Base-by-base conservation (phyloP, 2,888 invertebrate genomes). In the Siphlonurus alternatus region DNA sequence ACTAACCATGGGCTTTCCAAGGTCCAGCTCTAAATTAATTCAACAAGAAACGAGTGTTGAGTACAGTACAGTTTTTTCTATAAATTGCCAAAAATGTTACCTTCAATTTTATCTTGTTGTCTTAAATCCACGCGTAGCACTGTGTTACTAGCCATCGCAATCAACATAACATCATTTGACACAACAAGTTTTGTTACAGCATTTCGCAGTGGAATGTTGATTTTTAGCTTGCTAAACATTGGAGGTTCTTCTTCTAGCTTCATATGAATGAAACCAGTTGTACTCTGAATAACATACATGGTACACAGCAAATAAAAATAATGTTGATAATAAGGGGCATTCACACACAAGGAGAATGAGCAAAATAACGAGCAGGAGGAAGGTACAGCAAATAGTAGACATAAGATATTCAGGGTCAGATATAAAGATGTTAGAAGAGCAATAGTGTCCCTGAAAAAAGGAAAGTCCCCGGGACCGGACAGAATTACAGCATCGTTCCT, bases 151-250 rank as follows among this genome's bases (percentile, higher is more conserved):
- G 86, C 85, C 86, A 94, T 87, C 1, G 89, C 87, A 68, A 94
- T 82, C 0, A 90, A 86, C 63, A 95, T 78, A 73, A 86, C 86
- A 73, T 92, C 91, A 72, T 86, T 93, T 38, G 87, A 84, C 3
- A 92, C 89, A 1, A 83, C 85, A 64, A 93, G 80, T 73, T 93
- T 89, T 2, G 86, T 85, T 67, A 96, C 87, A 66, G 84, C 81
- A 69, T 88, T 87, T 0, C 87, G 82, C 1, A 94, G 89, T 66
- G 85, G 84, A 68, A 91, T 85, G 70, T 86, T 86, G 76, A 91
- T 88, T 75, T 86, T 87, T 68, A 88, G 85, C 74, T 89, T 93
- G 38, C 84, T 86, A 75, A 95, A 94, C 74, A 95, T 93, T 7
- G 93, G 91, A 20, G 83, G 80, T 68, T 90, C 90, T 70, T 88